Evolutionary conservation across 2,113 vertebrate genomes (phyloP).

Genomic region (Noturus placidus): DNA sequence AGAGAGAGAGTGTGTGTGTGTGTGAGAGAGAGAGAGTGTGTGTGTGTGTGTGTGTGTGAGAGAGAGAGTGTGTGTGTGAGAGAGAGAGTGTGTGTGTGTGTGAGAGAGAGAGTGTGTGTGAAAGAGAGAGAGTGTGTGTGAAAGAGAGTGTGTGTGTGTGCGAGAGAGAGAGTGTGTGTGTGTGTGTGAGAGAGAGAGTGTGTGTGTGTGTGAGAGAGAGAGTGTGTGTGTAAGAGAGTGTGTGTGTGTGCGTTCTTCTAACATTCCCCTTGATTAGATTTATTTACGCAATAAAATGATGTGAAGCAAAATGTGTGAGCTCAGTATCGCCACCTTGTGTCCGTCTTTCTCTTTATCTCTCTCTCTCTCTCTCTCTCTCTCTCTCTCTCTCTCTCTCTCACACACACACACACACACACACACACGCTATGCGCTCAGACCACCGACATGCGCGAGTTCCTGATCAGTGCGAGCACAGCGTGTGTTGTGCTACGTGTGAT

Average conservation of each 20-base stretch:
- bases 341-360: neutral
- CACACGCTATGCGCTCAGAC: neutral
- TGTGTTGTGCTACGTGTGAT: neutral
- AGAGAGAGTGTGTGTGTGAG: neutral
- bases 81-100: neutral
- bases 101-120: neutral
- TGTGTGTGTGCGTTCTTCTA: neutral
- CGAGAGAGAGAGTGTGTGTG: neutral
- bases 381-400: neutral
- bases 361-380: neutral
- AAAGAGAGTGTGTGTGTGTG: neutral
- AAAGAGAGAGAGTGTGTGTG: neutral
- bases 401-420: neutral
- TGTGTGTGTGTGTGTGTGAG: too few relatives aligned
- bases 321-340: neutral
- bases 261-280: neutral
- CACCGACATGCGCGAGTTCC: neutral
- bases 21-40: too few relatives aligned
- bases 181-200: neutral
- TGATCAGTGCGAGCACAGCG: neutral
- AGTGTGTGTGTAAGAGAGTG: neutral
- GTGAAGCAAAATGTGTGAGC: neutral
- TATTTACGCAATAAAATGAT: neutral
- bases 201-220: neutral
- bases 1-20: too few relatives aligned